Base-by-base conservation (phyloP, 2,888 invertebrate genomes). In the Tubulanus polymorphus region DNA sequence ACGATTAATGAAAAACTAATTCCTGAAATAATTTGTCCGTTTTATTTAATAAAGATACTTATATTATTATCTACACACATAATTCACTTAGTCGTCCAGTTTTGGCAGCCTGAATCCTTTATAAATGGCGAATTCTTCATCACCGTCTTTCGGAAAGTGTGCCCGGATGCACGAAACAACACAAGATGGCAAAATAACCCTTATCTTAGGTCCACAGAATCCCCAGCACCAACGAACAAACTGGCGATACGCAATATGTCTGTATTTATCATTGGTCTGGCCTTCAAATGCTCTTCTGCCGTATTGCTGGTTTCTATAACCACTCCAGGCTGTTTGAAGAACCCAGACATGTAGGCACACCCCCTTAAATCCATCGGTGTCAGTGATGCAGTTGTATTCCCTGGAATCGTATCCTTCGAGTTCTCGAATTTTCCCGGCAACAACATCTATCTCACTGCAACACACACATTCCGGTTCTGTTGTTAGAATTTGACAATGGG, bases 181-280 rank as follows among this genome's bases (percentile, higher is more conserved):
- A 54, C 54, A 59, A 29, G 59, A 37, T 35, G 59, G 59, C 41
- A 54, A 30, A 37, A 49, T 26, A n/a, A 56, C 51, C 37, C 59
- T 30, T 0, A 53, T 41, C 6, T 54, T 20, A 25, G 48, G 50
- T 12, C 48, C 56, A 2, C 56, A 25, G 25, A 27, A 56, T n/a
- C 41, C 51, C 59, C 59, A 59, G 25, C 45, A 37, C 56, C 56
- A 59, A n/a, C 59, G 29, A 12, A 37, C 51, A 5, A 56, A 46
- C 27, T 53, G 49, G 30, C 55, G 29, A 41, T 59, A 59, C 1
- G 53, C 50, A 3, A 48, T 53, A 25, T 56, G 55, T 18, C 59
- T 30, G 25, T 56, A 48, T 28, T 41, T 41, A 23, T 18, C 15
- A 41, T 41, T 5, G 6, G 15, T 20, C 6, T 18, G 41, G 6